Evolutionary conservation across 2,797 vertebrate species (phyloP).

Genomic region (Enteromius trimaculatus): DNA sequence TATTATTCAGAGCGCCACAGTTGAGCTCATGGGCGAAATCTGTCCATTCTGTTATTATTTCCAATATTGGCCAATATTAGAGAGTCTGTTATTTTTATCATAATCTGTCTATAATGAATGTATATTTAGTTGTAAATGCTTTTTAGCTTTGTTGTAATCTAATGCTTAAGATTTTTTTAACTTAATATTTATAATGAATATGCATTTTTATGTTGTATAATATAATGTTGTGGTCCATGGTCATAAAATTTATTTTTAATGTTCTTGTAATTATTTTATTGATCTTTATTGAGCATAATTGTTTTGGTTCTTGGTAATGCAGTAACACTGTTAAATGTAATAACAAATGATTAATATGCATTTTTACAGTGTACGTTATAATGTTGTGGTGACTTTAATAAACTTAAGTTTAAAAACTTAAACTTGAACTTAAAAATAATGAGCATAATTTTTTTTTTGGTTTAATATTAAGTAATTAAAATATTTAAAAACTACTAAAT

Average conservation of each 20-base stretch:
- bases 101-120: background rate
- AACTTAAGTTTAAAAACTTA: too few species aligned
- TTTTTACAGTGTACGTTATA: too few species aligned
- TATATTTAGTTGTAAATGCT: background rate
- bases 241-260: too few species aligned
- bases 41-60: background rate
- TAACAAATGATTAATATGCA: too few species aligned
- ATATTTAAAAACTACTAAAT: background rate
- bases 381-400: too few species aligned
- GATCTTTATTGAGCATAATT: background rate
- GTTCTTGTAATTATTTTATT: background rate
- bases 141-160: background rate
- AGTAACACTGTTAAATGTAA: too few species aligned
- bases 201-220: background rate
- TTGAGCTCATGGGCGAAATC: background rate
- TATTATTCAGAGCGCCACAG: background rate
- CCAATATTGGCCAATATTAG: background rate
- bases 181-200: background rate
- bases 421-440: background rate
- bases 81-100: background rate
- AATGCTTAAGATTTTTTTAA: background rate
- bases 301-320: too few species aligned
- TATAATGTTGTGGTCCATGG: background rate
- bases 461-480: background rate
- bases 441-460: background rate